Evolutionary conservation across 2,888 invertebrate species (phyloP), one percentile per base, ranked within the genome.

Genomic region (Escarpia spicata): DNA sequence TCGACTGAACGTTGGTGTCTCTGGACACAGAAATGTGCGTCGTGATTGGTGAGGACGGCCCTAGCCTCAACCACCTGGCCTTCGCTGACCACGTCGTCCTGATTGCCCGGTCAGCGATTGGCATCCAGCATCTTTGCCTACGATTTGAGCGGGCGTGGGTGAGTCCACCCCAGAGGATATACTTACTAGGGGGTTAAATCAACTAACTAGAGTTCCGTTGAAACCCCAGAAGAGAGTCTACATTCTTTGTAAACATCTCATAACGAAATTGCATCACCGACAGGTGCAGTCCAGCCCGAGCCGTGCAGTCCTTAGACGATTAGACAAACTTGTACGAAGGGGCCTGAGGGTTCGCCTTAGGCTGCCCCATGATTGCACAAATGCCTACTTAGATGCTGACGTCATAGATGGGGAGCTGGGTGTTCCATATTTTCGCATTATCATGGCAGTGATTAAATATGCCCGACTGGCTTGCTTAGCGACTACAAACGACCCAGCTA

Each of bases 31-130:
- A 9, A 19, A 90, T 90, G 12, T 9, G 90, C 90, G 12, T 91
- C 15, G 4, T 6, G 4, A 31, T 91, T n/a, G 91, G 91, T 2
- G 15, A 31, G 26, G 31, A 12, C 37, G 3, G 37, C 4, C 12
- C 91, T 26, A 26, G 26, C 12, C 26, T 91, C 2, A 91, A 91
- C 31, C 91, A 91, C 26, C 44, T 91, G 91, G 91, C 91, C 15
- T 91, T 91, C 31, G 91, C 91, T 6, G 91, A 91, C 91, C n/a
- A 31, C n/a, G n/a, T 91, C 19, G 91, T 91, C 2, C 91, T 91
- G 3, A 91, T 31, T 3, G 91, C 91, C 19, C 6, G 26, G 91
- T n/a, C 2, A 1, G 4, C 19, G 26, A 26, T 31, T 2, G 91
- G 91, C 37, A 12, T 91, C 12, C 91, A 91, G 26, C 15, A 31